Evolutionary conservation across 2,888 invertebrate genomes (phyloP), one percentile per base, ranked within the genome.

Genomic region (Choreutis nemorana): DNA sequence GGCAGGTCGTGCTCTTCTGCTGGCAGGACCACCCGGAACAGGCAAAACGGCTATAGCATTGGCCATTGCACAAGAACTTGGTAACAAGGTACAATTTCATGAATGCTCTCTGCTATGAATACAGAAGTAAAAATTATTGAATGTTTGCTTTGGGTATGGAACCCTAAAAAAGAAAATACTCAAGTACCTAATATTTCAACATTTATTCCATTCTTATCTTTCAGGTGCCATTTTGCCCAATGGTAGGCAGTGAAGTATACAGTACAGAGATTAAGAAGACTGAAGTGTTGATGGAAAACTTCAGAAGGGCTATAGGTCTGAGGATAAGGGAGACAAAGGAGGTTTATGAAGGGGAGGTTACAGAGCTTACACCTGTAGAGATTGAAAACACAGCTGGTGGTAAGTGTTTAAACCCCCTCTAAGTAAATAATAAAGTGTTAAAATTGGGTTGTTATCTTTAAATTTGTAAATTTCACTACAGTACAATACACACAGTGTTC

Each of bases 221-320:
- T 10, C 38, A 78, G 77, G 91, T 93, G 1, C 93, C 92, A n/a
- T 93, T 93, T 51, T 93, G 93, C 46, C 92, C 92, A 0, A 93
- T 93, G 93, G 92, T 93, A 1, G 92, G 93, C 1, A 93, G 92
- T 14, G 93, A 93, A 68, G 98, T 99, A 0, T 99, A 91, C 72
- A 98, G 98, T 47, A 90, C 94, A 16, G 99, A 99, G 73, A 97
- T 99, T 14, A 99, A 99, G 64, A 99, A 99, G 64, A 99, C 99
- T 0, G 99, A 99, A 77, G 97, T 99, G 0, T 77, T 99, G 3
- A 99, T 99, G 98, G 98, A 99, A 62, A 98, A 99, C 56, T 99
- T 99, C 56, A 82, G 99, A 3, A 82, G 98, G 35, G 97, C 99
- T 0, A 99, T 99, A 54, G 98, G 98, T n/a, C 73, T 93, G 7